These are phyloP conservation scores for Melikaiella ostensackeni DNA, from an alignment of 2,888 invertebrate genomes.

Conservation along the genomic window DNA sequence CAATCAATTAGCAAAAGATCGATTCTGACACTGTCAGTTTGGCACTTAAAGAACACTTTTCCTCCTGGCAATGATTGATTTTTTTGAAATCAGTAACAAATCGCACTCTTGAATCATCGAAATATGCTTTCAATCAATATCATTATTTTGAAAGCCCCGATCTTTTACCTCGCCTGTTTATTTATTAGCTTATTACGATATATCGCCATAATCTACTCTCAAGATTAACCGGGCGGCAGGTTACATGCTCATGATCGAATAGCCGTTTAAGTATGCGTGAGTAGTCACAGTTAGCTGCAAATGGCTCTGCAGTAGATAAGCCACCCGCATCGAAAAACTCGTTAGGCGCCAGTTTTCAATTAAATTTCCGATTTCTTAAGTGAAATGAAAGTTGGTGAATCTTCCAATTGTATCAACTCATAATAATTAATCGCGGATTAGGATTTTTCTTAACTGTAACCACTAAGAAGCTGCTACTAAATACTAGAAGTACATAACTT, in stretches of 20 bases:
- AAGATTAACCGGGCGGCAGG: conserved; percentile 26
- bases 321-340: conserved; percentile 38
- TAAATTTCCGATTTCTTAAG: conserved; percentile 10
- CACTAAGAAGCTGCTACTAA: conserved; percentile 1
- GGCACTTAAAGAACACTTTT: neutral
- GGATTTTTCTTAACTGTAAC: neutral
- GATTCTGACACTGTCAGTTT: neutral
- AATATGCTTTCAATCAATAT: conserved; percentile 29
- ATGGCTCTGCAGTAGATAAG: conserved; percentile 25
- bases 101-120: conserved; percentile 18
- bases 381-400: conserved; percentile 8
- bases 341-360: conserved; percentile 27
- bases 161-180: conserved; percentile 24
- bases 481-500: conserved; percentile 11
- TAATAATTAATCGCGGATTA: conserved; percentile 11
- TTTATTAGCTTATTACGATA: conserved; percentile 38
- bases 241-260: conserved; percentile 35
- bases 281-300: conserved; percentile 36
- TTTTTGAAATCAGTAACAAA: conserved; percentile 9
- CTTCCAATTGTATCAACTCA: neutral
- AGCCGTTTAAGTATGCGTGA: conserved; percentile 30
- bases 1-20: neutral
- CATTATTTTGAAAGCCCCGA: conserved; percentile 24
- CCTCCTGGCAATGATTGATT: neutral
- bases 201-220: conserved; percentile 30